Evolutionary conservation across 1,140 invertebrate species (phyloP).

Genomic region (Calliphora vicina): DNA sequence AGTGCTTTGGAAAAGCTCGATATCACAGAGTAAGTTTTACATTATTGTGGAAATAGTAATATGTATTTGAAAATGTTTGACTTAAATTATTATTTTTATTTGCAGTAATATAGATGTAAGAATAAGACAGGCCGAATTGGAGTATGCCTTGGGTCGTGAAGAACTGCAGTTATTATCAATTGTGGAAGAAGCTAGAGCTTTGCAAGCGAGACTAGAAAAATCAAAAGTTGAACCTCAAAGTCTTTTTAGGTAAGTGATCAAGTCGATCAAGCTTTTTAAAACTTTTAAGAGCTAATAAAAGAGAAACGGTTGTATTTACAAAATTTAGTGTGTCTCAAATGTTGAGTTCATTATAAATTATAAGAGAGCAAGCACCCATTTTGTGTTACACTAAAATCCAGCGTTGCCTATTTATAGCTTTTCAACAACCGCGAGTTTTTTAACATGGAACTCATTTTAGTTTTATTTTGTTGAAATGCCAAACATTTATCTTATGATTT

Average conservation of each 20-base stretch:
- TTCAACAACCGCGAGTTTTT: too few relatives aligned
- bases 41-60: background rate
- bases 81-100: constrained; percentile 25
- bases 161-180: constrained; percentile 85
- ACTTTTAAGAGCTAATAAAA: too few relatives aligned
- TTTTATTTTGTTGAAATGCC: too few relatives aligned
- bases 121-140: constrained; percentile 88
- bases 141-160: constrained; percentile 86
- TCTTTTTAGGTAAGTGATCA: constrained; percentile 43
- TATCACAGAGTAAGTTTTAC: constrained; percentile 72
- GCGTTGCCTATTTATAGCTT: too few relatives aligned
- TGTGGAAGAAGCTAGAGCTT: constrained; percentile 81
- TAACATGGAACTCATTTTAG: too few relatives aligned
- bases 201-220: constrained; percentile 78
- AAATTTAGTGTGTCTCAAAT: too few relatives aligned
- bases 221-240: constrained; percentile 58
- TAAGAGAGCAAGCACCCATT: too few relatives aligned
- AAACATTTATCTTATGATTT: too few relatives aligned
- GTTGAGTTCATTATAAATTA: too few relatives aligned
- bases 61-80: constrained; percentile 57
- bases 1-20: constrained; percentile 76
- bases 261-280: background rate
- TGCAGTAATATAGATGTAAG: constrained; percentile 87
- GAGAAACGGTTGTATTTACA: too few relatives aligned
- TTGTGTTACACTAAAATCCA: too few relatives aligned